A percentile compares a stretch with the other conserved stretches of the same genome.
Conservation (phyloP, 2,797 vertebrate species). For the Glossophaga mutica region DNA sequence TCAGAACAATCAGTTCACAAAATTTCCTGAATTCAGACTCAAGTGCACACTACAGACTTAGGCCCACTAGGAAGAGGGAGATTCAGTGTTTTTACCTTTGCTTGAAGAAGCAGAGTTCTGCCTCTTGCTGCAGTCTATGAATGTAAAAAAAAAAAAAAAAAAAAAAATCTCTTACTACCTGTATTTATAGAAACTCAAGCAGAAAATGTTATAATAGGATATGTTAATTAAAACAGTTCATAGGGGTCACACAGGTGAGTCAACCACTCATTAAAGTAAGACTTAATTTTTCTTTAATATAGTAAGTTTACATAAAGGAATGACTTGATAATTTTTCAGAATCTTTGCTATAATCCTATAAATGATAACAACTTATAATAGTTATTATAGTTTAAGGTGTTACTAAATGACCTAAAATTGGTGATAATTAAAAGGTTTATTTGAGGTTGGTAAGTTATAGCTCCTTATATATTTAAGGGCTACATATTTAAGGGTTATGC, state of each 20-base stretch:
- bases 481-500: background rate
- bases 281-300: background rate
- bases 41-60: background rate
- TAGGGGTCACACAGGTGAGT: background rate
- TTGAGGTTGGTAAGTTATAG: background rate
- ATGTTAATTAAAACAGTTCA: background rate
- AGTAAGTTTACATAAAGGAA: background rate
- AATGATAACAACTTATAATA: background rate
- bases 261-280: background rate
- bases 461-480: background rate
- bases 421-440: background rate
- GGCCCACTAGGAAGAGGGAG: background rate
- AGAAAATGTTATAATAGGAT: background rate
- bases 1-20: background rate
- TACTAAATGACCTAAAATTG: background rate
- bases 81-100: slow-evolving; percentile 88
- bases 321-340: background rate
- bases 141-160: slow-evolving; percentile 70
- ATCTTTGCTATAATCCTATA: background rate
- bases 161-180: slow-evolving; percentile 14
- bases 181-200: background rate
- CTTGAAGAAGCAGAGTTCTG: slow-evolving; percentile 92
- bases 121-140: slow-evolving; percentile 91
- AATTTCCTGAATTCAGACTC: background rate
- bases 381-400: background rate